Evolutionary conservation across 2,113 vertebrate genomes (phyloP), one percentile per base, ranked within the genome.

Genomic region (Isichthys henryi): DNA sequence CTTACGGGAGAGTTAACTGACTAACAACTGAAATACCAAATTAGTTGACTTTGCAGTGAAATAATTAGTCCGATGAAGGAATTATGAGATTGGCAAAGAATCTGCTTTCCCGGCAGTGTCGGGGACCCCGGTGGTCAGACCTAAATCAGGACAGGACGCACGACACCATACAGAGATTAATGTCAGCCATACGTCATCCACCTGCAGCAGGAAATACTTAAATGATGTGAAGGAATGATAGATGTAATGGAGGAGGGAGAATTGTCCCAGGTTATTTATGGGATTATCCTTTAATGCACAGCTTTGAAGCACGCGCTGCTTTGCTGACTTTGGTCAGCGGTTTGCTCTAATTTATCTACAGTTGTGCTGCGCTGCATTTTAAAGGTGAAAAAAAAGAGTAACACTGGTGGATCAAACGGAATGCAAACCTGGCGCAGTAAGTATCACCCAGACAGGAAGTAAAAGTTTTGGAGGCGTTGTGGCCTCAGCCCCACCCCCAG

Each of bases 151-250:
- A 43, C 35, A 66, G 56, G 19, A 8, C 23, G 43, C 39, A 19
- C 21, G 15, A 48, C 74, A 17, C 74, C 56, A 46, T 66, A 35
- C 39, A 48, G 39, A 66, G 56, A 88, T 88, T 21, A 88, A 88
- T 66, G 58, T 27, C 87, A 58, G 56, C 39, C n/a, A 46, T 88
- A 45, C 39, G 39, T 88, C 39, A 43, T 88, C 43, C 87, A 88
- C 31, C 87, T 88, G 87, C 56, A 88, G 87, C 56, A 87, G 86
- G 86, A 87, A 87, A 87, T 87, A 56, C 86, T 50, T 58, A 56
- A 39, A 56, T 87, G 50, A 87, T 56, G 58, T 88, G 56, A n/a
- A 43, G 56, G 19, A 88, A 62, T 88, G 87, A 88, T 88, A 46
- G 39, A 88, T 66, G 27, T 56, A 62, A 21, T 23, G 45, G 35